Percentiles rank a stretch among this genome's conserved stretches.
These are phyloP conservation scores for Carcina quercana DNA, from an alignment of 2,888 invertebrate genomes.

Conservation along the genomic window DNA sequence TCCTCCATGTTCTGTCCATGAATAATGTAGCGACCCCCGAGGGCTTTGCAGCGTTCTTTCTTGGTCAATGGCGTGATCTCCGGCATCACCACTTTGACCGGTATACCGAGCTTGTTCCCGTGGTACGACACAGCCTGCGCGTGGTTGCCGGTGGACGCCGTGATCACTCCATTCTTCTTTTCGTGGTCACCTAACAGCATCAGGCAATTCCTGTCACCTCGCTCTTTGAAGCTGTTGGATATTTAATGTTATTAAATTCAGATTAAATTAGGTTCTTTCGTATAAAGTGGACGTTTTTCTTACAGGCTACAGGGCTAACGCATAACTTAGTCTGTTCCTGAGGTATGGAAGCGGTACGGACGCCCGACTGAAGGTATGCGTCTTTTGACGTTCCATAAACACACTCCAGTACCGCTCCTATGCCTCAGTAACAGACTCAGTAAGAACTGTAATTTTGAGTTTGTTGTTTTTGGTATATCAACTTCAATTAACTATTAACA, in stretches of 20 bases:
- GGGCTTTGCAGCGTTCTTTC: constrained; percentile 89
- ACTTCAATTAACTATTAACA: too few species aligned
- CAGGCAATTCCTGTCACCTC: constrained; percentile 92
- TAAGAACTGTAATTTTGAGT: too few species aligned
- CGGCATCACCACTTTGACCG: constrained; percentile 95
- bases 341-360: neutral
- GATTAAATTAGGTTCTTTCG: neutral
- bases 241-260: neutral
- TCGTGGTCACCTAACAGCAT: constrained; percentile 82
- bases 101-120: constrained; percentile 79
- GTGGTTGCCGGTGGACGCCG: constrained; percentile 96
- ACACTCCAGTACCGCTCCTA: too few species aligned
- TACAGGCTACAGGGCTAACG: neutral
- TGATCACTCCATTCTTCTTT: constrained; percentile 86
- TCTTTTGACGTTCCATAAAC: neutral
- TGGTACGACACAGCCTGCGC: constrained; percentile 87
- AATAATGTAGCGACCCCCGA: constrained; percentile 88
- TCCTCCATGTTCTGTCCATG: constrained; percentile 89
- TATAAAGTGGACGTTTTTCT: neutral
- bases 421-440: too few species aligned
- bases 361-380: neutral
- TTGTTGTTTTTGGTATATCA: too few species aligned
- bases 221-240: constrained; percentile 88
- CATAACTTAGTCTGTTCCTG: neutral
- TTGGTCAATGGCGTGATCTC: constrained; percentile 96